phyloP scores from a whole-genome alignment of 2,888 invertebrate genomes.

The Hirtodrosophila histrioides region DNA sequence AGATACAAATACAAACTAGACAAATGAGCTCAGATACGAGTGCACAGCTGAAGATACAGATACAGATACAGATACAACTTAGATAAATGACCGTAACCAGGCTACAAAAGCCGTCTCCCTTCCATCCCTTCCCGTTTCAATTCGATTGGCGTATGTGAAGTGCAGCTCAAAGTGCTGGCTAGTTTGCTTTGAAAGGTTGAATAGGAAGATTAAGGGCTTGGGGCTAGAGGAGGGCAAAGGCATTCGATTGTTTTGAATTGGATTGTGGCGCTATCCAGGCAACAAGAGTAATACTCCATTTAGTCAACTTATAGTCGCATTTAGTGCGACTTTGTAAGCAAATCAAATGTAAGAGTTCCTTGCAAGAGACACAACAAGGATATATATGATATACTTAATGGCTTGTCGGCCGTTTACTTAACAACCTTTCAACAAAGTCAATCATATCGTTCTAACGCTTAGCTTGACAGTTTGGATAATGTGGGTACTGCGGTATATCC shows the following conservation, averaged over 20 bases:
- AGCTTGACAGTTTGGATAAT: too few species aligned
- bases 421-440: too few species aligned
- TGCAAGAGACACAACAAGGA: not conserved
- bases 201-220: not conserved
- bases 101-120: not conserved
- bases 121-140: not conserved
- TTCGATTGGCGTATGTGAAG: slow-evolving; percentile 11
- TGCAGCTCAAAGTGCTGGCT: slow-evolving; percentile 51
- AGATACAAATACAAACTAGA: slow-evolving; percentile 1
- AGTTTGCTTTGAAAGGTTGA: slow-evolving; percentile 37
- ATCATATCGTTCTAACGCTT: too few species aligned
- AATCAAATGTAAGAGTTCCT: slow-evolving; percentile 1
- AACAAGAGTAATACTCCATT: not conserved
- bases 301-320: not conserved
- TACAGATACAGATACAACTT: slow-evolving; percentile 17
- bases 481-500: too few species aligned
- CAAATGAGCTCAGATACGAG: slow-evolving; percentile 3
- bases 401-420: too few species aligned
- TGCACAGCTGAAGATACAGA: slow-evolving; percentile 2
- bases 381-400: too few species aligned
- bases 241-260: slow-evolving; percentile 27
- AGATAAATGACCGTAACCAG: slow-evolving; percentile 4
- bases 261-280: not conserved
- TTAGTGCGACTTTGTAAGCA: not conserved
- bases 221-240: not conserved